These are phyloP conservation scores for Ailurus styani DNA, from an alignment of 2,113 vertebrate genomes.

Conservation along the genomic window DNA sequence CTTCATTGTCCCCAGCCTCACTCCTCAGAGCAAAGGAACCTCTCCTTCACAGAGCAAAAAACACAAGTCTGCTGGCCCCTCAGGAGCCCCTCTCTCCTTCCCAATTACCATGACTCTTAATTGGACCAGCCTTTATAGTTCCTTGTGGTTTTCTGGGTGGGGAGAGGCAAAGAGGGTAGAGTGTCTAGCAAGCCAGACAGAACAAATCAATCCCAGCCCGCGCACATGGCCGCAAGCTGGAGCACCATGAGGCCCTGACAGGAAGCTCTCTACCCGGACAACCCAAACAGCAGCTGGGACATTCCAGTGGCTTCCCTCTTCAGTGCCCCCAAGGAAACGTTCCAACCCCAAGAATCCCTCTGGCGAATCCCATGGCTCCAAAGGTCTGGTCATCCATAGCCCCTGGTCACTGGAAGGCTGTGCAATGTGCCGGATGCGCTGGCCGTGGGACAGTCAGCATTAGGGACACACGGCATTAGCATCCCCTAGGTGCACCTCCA, in stretches of 20 bases:
- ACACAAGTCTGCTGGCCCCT: not conserved
- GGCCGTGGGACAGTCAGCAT: no score
- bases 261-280: not conserved
- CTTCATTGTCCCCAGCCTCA: not conserved
- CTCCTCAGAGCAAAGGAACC: not conserved
- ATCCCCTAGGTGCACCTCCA: no score
- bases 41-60: not conserved
- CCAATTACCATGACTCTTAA: not conserved
- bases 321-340: not conserved
- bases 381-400: not conserved
- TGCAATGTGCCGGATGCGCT: not conserved
- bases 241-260: not conserved
- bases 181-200: slow-evolving; percentile 18
- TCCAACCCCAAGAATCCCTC: not conserved
- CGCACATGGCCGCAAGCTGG: slow-evolving; percentile 36
- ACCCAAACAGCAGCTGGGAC: not conserved
- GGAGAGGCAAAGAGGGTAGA: not conserved
- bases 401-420: not conserved
- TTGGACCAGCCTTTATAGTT: not conserved
- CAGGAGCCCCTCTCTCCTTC: not conserved
- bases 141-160: not conserved
- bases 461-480: not conserved
- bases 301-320: not conserved
- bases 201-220: slow-evolving; percentile 26
- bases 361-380: not conserved